Evolutionary conservation across 2,797 vertebrate species (phyloP).

Genomic region (Sebastes taczanowskii): DNA sequence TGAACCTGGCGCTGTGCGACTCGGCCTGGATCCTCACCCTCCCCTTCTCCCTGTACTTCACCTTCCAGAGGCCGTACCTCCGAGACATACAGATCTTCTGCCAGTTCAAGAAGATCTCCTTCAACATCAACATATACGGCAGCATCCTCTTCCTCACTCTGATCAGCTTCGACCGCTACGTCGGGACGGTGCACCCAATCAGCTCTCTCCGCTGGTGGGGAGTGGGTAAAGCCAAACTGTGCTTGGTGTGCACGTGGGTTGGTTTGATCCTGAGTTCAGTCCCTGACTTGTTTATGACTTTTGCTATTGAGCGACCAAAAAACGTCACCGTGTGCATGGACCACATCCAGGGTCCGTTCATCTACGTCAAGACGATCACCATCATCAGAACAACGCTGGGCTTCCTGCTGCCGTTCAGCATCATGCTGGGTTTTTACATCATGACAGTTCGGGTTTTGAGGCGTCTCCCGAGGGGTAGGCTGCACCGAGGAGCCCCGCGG

Average conservation of each 20-base stretch:
- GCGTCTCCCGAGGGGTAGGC: constrained; percentile 19
- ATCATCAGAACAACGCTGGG: constrained; percentile 74
- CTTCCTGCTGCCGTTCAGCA: constrained; percentile 78
- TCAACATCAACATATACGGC: constrained; percentile 84
- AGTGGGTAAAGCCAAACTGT: constrained; percentile 78
- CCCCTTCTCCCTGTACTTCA: constrained; percentile 81
- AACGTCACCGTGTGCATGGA: constrained; percentile 58
- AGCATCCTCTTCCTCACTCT: constrained; percentile 86
- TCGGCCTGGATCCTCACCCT: constrained; percentile 83
- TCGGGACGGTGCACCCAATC: constrained; percentile 83
- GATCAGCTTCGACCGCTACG: constrained; percentile 84
- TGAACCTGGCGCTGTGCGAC: constrained; percentile 86
- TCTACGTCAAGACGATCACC: constrained; percentile 59
- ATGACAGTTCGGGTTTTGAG: constrained; percentile 75
- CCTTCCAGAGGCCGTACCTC: constrained; percentile 55
- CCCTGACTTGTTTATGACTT: constrained; percentile 77
- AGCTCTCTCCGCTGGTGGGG: constrained; percentile 83
- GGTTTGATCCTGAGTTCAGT: constrained; percentile 64
- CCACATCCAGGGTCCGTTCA: constrained; percentile 62
- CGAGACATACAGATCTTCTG: constrained; percentile 69
- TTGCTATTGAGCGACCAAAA: constrained; percentile 25
- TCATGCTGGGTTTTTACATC: constrained; percentile 79
- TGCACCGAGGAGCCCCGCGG: constrained; percentile 38
- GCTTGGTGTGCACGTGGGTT: constrained; percentile 74
- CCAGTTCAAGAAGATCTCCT: constrained; percentile 80